Evolutionary conservation across 2,797 vertebrate species (phyloP), one percentile per base, ranked within the genome.

Genomic region (Muscicapa comitata): DNA sequence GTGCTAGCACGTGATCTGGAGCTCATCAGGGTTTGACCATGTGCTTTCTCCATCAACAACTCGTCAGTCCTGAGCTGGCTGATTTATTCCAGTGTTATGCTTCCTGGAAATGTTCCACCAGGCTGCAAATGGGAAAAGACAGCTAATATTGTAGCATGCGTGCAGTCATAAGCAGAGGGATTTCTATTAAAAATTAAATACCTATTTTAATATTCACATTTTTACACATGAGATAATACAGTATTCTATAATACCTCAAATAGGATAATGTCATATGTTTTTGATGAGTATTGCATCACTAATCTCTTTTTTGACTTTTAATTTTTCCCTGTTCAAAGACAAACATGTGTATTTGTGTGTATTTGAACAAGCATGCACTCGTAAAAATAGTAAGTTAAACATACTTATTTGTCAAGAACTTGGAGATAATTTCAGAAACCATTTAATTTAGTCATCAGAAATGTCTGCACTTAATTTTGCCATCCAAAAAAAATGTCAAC

Each of bases 381-480:
- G 43, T 38, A 83, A 61, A 91, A 91, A 33, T 51, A 86, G 19
- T 58, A 71, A 87, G 29, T 20, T 62, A 81, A 72, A 75, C 54
- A 6, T 81, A 85, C 42, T 89, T 90, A 54, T 58, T 71, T 86
- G 17, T 86, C 53, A 77, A 61, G 50, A 85, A 59, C 29, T 62
- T 75, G 59, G 73, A 80, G 33, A 35, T 48, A 51, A 88, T 90
- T 95, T 88, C 62, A 86, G 48, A 71, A 93, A 58, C 15, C 29
- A n/a, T 63, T 95, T 73, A 28, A 86, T 84, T 93, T 71, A 26
- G 31, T 92, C 58, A 80, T 29, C 35, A 90, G 67, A 78, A 86
- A 94, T 93, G 81, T 87, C 74, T 91, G 42, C 50, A 71, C 45
- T 59, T 88, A 76, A 53, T 47, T 94, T 91, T 95, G 33, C 47